These are phyloP conservation scores for Eupithecia pulchellata DNA, from an alignment of 2,888 invertebrate genomes.

Conservation along the genomic window DNA sequence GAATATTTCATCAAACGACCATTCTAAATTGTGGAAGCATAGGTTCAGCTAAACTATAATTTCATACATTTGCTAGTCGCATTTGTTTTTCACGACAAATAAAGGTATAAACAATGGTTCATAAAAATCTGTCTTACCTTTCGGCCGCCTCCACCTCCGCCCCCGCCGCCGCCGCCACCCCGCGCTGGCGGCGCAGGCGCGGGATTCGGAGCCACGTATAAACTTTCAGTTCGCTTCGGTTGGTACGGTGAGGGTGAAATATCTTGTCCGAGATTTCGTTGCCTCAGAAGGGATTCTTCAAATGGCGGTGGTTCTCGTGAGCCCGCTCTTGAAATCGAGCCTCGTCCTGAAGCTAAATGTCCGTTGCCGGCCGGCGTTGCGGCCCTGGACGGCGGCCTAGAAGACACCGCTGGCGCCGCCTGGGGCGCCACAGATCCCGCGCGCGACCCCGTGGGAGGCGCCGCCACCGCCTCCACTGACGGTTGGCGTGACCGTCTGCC, in stretches of 20 bases:
- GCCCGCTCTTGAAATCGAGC: slow-evolving; percentile 82
- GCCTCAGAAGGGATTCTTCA: slow-evolving; percentile 92
- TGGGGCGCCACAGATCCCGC: slow-evolving; percentile 91
- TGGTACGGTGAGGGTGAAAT: slow-evolving; percentile 94
- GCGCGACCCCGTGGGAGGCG: slow-evolving; percentile 85
- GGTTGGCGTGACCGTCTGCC: slow-evolving; percentile 92
- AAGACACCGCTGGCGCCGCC: slow-evolving; percentile 88
- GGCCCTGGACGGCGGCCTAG: slow-evolving; percentile 84
- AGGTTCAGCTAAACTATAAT: neutral
- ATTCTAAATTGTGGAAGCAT: neutral
- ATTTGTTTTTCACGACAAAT: neutral
- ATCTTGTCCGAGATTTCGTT: slow-evolving; percentile 93
- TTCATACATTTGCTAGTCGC: neutral
- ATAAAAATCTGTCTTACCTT: slow-evolving; percentile 61
- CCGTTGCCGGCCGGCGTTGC: slow-evolving; percentile 87
- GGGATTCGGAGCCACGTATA: slow-evolving; percentile 87
- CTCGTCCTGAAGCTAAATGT: slow-evolving; percentile 86
- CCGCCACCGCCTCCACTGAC: slow-evolving; percentile 88
- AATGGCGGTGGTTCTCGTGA: slow-evolving; percentile 87
- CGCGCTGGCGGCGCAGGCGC: slow-evolving; percentile 78
- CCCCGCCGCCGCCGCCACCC: slow-evolving; percentile 73
- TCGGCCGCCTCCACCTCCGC: slow-evolving; percentile 74
- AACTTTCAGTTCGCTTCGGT: slow-evolving; percentile 96
- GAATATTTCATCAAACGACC: neutral
- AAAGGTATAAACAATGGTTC: neutral